phyloP scores from a whole-genome alignment of 2,113 vertebrate species.

The Triplophysa tibetana region DNA sequence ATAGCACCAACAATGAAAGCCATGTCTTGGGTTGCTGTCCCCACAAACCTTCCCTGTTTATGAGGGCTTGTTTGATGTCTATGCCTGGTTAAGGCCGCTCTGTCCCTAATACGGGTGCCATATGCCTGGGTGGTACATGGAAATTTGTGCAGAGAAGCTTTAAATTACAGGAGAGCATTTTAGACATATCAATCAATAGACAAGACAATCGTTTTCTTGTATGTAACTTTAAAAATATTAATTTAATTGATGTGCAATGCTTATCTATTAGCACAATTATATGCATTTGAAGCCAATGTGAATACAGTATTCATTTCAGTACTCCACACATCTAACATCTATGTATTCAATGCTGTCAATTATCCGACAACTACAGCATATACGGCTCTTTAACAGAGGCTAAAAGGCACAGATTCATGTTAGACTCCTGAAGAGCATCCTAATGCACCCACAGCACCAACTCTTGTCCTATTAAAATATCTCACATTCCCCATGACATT shows the following conservation, averaged over 20 bases:
- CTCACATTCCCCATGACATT: conserved; percentile 53
- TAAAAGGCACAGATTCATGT: not conserved
- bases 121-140: conserved; percentile 35
- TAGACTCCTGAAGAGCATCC: conserved; percentile 24
- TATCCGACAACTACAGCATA: not conserved
- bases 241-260: not conserved
- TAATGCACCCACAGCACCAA: conserved; percentile 27
- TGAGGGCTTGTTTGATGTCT: conserved; percentile 54
- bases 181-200: not conserved
- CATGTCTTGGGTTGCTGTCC: conserved; percentile 44
- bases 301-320: not conserved
- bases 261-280: not conserved
- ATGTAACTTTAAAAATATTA: not conserved
- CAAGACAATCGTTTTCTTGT: not conserved
- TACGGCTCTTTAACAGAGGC: not conserved
- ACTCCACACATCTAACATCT: not conserved
- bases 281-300: not conserved
- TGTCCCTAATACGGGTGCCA: not conserved
- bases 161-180: not conserved
- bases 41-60: conserved; percentile 50
- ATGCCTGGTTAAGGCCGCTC: conserved; percentile 26
- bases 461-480: conserved; percentile 50
- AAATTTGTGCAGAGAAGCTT: not conserved
- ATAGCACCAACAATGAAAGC: conserved; percentile 43
- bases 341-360: not conserved